phyloP scores from a whole-genome alignment of 1,140 invertebrate genomes.

The Oryctes rhinoceros region DNA sequence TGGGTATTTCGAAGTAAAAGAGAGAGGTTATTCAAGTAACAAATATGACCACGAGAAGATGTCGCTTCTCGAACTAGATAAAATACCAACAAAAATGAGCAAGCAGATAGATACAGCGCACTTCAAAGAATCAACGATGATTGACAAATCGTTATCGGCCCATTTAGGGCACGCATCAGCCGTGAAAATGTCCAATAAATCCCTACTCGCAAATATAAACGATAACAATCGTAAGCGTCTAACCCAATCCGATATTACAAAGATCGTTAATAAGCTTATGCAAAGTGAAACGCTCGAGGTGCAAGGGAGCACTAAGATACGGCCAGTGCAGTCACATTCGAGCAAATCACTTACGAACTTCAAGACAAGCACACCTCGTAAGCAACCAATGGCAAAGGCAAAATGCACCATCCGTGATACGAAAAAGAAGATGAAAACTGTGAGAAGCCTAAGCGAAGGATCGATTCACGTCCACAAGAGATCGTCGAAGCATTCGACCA shows the following conservation, averaged over 20 bases:
- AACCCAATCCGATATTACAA: background rate
- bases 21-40: background rate
- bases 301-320: background rate
- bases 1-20: conserved; percentile 23
- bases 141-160: conserved; percentile 21
- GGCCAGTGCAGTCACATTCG: background rate
- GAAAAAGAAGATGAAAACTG: background rate
- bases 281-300: background rate
- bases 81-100: conserved; percentile 26
- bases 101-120: conserved; percentile 19
- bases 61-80: conserved; percentile 17
- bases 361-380: background rate
- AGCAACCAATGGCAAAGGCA: background rate
- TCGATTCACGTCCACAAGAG: background rate
- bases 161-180: background rate
- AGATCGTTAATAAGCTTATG: background rate
- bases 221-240: background rate
- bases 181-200: background rate
- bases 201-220: background rate
- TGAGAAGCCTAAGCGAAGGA: background rate
- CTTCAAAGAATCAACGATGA: conserved; percentile 13
- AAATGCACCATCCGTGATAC: background rate
- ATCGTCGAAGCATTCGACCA: background rate
- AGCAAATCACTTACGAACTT: background rate
- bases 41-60: background rate